Evolutionary conservation across 2,888 invertebrate species (phyloP), one percentile per base, ranked within the genome.

Genomic region (Corbicula japonica): DNA sequence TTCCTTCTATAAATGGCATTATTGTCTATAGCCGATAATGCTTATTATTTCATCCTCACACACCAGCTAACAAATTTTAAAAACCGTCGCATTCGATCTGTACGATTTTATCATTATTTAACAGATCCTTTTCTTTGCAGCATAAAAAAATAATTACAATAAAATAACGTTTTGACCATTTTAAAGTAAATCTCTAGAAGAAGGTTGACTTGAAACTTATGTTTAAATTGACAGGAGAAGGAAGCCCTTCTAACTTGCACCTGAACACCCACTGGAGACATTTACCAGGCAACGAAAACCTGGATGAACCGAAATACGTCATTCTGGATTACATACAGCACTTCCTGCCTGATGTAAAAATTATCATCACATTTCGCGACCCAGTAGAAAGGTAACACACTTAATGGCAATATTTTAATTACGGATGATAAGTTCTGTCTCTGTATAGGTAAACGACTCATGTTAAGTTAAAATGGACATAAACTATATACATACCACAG

Each of bases 271-370:
- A 80, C 52, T 80, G 80, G 80, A 54, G 35, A 30, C 12, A 65
- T 52, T 60, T 80, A 2, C 73, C 76, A 28, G 80, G 80, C 6
- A 80, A 80, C 32, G 76, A 76, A 30, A 35, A 62, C 28, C 34
- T 73, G 12, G 54, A 69, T 4, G 76, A 80, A 56, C 80, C 80
- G 0, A 69, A 48, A 66, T 73, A 60, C 28, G 73, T 80, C 0
- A 80, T 80, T 28, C 52, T 80, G 26, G 80, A 80, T 41, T 80
- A 80, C 32, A 80, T 80, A 15, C 73, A 66, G 21, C 80, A 80
- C 50, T 69, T 73, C 26, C 21, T 80, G 8, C 80, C 80, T 1
- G 15, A 72, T n/a, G 73, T 76, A 0, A 80, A 73, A 58, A 56
- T 80, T 6, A 72, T 80, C 23, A 73, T 76, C 41, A 66, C 65